Evolutionary conservation across 2,888 invertebrate species (phyloP), one percentile per base, ranked within the genome.

Genomic region (Phyllotreta cruciferae): DNA sequence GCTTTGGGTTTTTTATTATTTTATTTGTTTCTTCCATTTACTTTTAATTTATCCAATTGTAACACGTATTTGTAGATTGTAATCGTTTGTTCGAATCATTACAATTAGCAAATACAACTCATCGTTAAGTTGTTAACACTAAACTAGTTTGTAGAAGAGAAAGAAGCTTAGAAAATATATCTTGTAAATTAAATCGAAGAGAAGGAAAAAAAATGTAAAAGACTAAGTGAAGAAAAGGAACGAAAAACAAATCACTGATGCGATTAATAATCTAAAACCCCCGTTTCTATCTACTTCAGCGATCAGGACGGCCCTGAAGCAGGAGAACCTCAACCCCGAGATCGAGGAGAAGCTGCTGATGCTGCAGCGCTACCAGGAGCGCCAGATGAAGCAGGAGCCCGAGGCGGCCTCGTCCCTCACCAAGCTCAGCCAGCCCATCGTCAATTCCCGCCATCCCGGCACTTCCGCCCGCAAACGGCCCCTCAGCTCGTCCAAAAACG

Each of bases 291-390:
- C 56, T 54, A 63, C 66, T 68, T 60, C 84, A 94, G 95, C 95
- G 9, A 94, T 96, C 73, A 91, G 92, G 80, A 94, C 92, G 80
- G 95, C 94, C n/a, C 82, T 96, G 65, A 92, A 92, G 80, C 93
- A 93, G 81, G 94, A 94, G 75, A 94, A 94, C 79, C 84, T 95
- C 24, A 92, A 93, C 79, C 95, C 95, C 0, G 95, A 95, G 81
- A 93, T 96, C 69, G 94, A 95, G 79, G 94, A 96, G 76, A 96
- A 96, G 78, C 82, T 96, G 53, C 83, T 95, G 44, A 93, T 93
- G 73, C 85, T 95, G 73, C 95, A 95, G 80, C 86, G 91, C 54
- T 93, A 92, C 75, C 93, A 93, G 76, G 93, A 93, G 78, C 88
- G 89, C 71, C 87, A 89, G 70, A 90, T 90, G 89, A 90, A 90